Conservation (phyloP, 2,888 invertebrate species). For the Dendrolimus pini region DNA sequence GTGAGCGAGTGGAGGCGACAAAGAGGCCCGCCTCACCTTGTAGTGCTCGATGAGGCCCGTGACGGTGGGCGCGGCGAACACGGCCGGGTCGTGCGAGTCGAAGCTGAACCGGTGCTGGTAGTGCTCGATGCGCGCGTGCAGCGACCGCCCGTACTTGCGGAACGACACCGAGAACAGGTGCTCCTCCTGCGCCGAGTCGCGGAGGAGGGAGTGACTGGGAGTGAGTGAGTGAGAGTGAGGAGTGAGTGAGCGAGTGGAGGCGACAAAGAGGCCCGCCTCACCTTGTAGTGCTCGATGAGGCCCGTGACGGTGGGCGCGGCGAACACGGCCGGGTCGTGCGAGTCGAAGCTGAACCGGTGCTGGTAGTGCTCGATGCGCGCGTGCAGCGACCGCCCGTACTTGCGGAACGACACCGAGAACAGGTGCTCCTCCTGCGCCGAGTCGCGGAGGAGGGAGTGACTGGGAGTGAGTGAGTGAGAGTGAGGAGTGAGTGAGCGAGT, state of each 20-base stretch:
- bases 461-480: slow-evolving; percentile 16
- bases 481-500: too few species aligned
- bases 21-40: slow-evolving; percentile 41
- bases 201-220: slow-evolving; percentile 90
- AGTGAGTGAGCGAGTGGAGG: too few species aligned
- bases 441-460: slow-evolving; percentile 96
- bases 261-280: slow-evolving; percentile 8
- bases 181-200: slow-evolving; percentile 98
- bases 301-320: slow-evolving; percentile 90
- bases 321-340: slow-evolving; percentile 98
- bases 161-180: slow-evolving; percentile 98
- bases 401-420: slow-evolving; percentile 97
- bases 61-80: slow-evolving; percentile 94
- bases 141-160: slow-evolving; percentile 94
- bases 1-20: too few species aligned
- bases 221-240: too few species aligned
- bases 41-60: slow-evolving; percentile 79
- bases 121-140: slow-evolving; percentile 98
- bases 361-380: slow-evolving; percentile 97
- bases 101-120: slow-evolving; percentile 96
- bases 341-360: slow-evolving; percentile 96
- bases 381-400: slow-evolving; percentile 96
- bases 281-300: slow-evolving; percentile 79
- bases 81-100: slow-evolving; percentile 98
- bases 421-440: slow-evolving; percentile 98